Percentiles rank a stretch among this genome's conserved stretches.
These are phyloP conservation scores for Platycheirus rosarum DNA, from an alignment of 2,888 invertebrate species.

Conservation along the genomic window DNA sequence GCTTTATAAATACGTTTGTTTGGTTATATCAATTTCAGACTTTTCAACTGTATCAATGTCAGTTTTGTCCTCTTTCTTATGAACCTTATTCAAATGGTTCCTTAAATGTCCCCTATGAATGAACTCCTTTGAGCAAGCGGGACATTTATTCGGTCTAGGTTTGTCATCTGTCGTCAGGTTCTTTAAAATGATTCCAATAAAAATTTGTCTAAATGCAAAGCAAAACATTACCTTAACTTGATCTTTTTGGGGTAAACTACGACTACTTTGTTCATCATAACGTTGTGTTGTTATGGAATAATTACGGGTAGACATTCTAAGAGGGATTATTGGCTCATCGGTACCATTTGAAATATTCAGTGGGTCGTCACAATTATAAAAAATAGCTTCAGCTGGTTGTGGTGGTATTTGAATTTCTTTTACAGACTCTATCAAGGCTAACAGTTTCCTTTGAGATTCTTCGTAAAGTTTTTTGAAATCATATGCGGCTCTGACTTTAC, in stretches of 20 bases:
- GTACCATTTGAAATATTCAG: neutral
- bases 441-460: slow-evolving; percentile 75
- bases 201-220: neutral
- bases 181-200: neutral
- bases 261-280: neutral
- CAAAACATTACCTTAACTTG: slow-evolving; percentile 18
- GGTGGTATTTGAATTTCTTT: slow-evolving; percentile 9
- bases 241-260: neutral
- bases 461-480: slow-evolving; percentile 79
- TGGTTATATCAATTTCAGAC: slow-evolving; percentile 17
- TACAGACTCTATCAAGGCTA: slow-evolving; percentile 59
- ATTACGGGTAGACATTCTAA: slow-evolving; percentile 15
- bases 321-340: neutral
- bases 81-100: slow-evolving; percentile 46
- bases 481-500: slow-evolving; percentile 77
- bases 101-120: slow-evolving; percentile 45
- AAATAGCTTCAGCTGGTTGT: slow-evolving; percentile 3
- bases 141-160: slow-evolving; percentile 15
- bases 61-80: slow-evolving; percentile 1
- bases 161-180: slow-evolving; percentile 11
- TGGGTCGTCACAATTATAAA: neutral
- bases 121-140: slow-evolving; percentile 45
- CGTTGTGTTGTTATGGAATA: neutral
- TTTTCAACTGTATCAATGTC: slow-evolving; percentile 12
- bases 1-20: neutral